Base-by-base conservation (phyloP, 2,797 vertebrate genomes). In the Melanogrammus aeglefinus region DNA sequence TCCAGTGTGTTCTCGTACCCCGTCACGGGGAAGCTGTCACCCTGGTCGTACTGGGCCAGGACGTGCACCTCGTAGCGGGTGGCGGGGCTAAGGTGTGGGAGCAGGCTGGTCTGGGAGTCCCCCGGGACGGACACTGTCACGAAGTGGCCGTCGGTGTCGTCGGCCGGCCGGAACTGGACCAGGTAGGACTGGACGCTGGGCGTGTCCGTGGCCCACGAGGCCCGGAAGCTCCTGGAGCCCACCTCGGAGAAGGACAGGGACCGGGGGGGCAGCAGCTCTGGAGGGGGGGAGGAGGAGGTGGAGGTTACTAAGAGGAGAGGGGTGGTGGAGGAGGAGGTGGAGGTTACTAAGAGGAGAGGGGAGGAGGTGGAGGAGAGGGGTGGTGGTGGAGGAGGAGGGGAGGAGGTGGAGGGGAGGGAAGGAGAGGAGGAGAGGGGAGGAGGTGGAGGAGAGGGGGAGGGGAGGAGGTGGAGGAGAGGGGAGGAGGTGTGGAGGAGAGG, bases 41-140 rank as follows among this genome's bases (percentile, higher is more conserved):
- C 96, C 9, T 94, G 95, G 4, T 94, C 91, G 1, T 98, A 99
- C 74, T 97, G 96, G 1, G 97, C 95, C 1, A 92, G 91, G 76
- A 99, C 91, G 6, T 91, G 95, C 88, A 99, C 96, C 29, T 95
- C 63, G 0, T 99, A 99, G 73, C 94, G 95, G 39, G 97, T 99
- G 88, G 96, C 91, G 1, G 97, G 97, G 9, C 88, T 93, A 77
- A 99, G 94, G 86, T 95, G 93, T 73, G 92, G 94, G 51, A 99
- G 93, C 77, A 96, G 33, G 2, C 94, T 82, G 0, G 92, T 96
- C 8, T 87, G 94, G 12, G 93, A 94, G 12, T 95, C 90, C 13
- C 95, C 94, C 0, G 96, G 96, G 10, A 98, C 93, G 2, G 95
- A 95, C 86, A 98, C 88, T 6, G 96, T 95, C 75, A 95, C 90